Evolutionary conservation across 2,797 vertebrate species (phyloP), one percentile per base, ranked within the genome.

Genomic region (Acipenser oxyrinchus): DNA sequence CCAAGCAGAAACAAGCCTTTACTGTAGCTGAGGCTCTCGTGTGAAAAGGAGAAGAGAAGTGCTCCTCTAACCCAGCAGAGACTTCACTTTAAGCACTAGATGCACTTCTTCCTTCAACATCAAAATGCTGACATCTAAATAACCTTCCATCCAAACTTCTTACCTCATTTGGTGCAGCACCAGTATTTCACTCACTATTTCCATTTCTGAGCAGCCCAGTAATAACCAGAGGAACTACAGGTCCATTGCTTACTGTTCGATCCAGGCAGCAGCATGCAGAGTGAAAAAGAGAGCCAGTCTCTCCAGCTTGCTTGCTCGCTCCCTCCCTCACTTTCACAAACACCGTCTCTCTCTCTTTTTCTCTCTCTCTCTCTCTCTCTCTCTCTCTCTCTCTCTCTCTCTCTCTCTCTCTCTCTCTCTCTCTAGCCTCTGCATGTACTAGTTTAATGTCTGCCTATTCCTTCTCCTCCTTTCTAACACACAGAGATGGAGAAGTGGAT

Each of bases 141-240:
- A 37, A 37, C 23, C 23, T 37, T 37, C 23, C 23, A 3, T 37
- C 23, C 2, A 37, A 37, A n/a, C 55, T 58, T 7, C 72, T 60
- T 73, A 73, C 72, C 72, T 73, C 72, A 73, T 73, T 11, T 55
- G 63, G 53, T 70, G 66, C 10, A 55, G 15, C 66, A 53, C 13
- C 15, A 63, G 62, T 64, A 58, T 58, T 58, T 6, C 55, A 10
- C 6, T 62, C 60, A 13, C 1, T n/a, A 51, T 63, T n/a, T 59
- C 58, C 18, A 23, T 51, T 63, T 63, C 60, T n/a, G 53, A 64
- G 62, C 10, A 66, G 52, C 67, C 55, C 63, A 18, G 64, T 23
- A 23, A 48, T 53, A 52, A 18, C 18, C 10, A 49, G 51, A 7
- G 13, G 18, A 58, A 7, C 10, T 50, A 51, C 53, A 23, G 55